Conservation (phyloP, 37 sponge, comb jelly and placozoan genomes). For the Hexactinellida sp. region DNA sequence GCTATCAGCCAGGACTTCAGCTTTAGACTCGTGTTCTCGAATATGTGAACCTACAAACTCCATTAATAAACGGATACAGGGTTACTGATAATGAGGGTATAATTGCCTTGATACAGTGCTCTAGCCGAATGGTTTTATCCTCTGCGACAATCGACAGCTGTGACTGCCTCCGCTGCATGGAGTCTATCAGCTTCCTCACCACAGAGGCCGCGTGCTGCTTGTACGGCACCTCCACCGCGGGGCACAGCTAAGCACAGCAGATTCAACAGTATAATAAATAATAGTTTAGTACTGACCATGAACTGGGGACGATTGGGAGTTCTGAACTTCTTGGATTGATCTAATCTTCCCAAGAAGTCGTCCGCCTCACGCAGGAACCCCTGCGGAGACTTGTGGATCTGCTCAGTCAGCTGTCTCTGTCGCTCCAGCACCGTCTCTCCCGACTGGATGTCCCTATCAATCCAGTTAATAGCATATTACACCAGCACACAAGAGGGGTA, state of each 20-base stretch:
- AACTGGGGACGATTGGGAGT: background rate
- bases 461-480: background rate
- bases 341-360: constrained; percentile 32
- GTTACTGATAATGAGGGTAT: background rate
- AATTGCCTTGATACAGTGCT: background rate
- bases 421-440: constrained; percentile 26
- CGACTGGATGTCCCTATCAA: background rate
- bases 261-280: background rate
- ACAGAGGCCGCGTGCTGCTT: background rate
- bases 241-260: background rate
- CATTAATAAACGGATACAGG: background rate
- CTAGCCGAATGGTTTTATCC: background rate
- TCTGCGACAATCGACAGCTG: background rate
- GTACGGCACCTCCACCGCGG: background rate
- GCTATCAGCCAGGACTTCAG: constrained; percentile 46
- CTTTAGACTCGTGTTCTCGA: constrained; percentile 18
- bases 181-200: constrained; percentile 6
- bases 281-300: background rate
- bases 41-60: background rate
- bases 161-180: background rate
- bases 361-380: constrained; percentile 37
- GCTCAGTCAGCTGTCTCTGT: constrained; percentile 39
- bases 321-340: background rate
- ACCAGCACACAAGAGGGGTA: too few species aligned
- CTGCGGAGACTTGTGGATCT: constrained; percentile 53